Conservation (phyloP, 2,797 vertebrate genomes). For the Mallotus villosus region DNA sequence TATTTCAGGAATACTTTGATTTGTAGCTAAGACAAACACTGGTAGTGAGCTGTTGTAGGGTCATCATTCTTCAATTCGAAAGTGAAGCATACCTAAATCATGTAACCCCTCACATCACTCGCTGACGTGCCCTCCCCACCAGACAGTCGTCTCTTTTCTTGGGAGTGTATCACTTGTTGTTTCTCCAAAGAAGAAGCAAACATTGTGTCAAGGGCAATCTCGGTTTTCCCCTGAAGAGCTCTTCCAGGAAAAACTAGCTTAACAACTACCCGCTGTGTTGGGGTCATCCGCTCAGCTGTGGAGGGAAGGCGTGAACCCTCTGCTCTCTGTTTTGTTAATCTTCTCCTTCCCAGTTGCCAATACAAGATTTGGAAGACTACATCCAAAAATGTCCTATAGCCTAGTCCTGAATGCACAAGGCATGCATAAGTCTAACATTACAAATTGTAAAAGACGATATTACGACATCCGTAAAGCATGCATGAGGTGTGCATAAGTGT, state of each 20-base stretch:
- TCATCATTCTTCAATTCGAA: not conserved
- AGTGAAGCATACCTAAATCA: not conserved
- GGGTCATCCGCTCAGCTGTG: not conserved
- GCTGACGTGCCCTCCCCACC: not conserved
- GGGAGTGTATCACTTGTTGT: not conserved
- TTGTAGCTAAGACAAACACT: not conserved
- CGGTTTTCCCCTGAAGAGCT: not conserved
- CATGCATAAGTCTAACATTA: not conserved
- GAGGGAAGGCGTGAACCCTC: no score
- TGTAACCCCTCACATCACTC: slow-evolving; percentile 4
- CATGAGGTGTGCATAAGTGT: not conserved
- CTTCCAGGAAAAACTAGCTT: slow-evolving; percentile 16
- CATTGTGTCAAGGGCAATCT: not conserved
- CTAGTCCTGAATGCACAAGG: not conserved
- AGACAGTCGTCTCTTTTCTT: not conserved
- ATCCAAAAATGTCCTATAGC: no score
- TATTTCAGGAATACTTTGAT: not conserved
- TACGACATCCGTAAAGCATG: not conserved
- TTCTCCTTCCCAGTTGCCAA: not conserved
- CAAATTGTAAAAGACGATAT: no score
- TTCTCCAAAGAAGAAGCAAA: slow-evolving; percentile 8
- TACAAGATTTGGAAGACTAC: no score
- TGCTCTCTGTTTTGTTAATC: not conserved
- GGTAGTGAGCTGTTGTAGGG: not conserved
- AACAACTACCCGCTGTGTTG: not conserved